Evolutionary conservation across 2,888 invertebrate species (phyloP), one percentile per base, ranked within the genome.

Genomic region (Dynastes tityus): DNA sequence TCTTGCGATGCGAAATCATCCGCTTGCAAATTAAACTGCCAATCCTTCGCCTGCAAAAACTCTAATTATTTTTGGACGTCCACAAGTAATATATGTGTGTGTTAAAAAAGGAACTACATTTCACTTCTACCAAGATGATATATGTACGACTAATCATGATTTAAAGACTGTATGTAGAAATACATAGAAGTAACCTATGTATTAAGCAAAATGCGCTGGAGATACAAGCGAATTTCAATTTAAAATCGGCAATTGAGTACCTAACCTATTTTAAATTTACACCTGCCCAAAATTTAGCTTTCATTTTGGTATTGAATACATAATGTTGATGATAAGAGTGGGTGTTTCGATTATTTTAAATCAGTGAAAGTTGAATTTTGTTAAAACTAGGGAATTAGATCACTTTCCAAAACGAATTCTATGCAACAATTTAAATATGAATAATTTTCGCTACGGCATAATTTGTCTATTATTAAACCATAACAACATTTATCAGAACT

Each of bases 401-500:
- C 73, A 49, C 73, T 63, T 74, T 74, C 73, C 73, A 74, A 73
- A 74, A 45, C 73, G n/a, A 61, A 40, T 61, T 68, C 68, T 68
- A 51, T 51, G n/a, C 3, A 51, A 29, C 45, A 40, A 61, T 45
- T 73, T 61, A 16, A 73, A 73, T 73, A 40, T 27, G n/a, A 61
- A 45, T 13, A 9, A 51, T 68, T 68, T 65, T 55, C 27, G 45
- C 29, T 58, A 61, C 73, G 61, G 45, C 45, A 58, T 58, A 58
- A 70, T 5, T 29, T 22, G 27, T 2, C 40, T 16, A 73, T 73
- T 74, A 61, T 51, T 27, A 2, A 29, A 8, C 8, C 22, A 16
- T 45, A 45, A 6, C 55, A 29, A 61, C 32, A 32, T 63, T 32
- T 13, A 29, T 11, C 61, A 61, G 22, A 61, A 22, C 22, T 22